These are phyloP conservation scores for Drosophila recens DNA, from an alignment of 2,888 invertebrate genomes.

Conservation along the genomic window DNA sequence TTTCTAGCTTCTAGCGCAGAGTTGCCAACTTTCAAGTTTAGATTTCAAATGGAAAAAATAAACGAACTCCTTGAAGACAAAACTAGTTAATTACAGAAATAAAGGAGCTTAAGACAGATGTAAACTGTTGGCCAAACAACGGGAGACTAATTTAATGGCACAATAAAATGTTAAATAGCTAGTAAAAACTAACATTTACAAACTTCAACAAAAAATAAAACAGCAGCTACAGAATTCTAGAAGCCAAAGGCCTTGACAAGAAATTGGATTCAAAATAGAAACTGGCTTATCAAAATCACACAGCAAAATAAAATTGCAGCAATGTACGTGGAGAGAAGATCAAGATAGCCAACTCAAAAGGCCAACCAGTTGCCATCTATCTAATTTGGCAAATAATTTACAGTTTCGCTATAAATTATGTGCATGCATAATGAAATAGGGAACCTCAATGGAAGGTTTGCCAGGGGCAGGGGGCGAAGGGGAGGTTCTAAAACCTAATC, in stretches of 20 bases:
- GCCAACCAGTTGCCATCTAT: slow-evolving; percentile 53
- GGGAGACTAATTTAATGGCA: slow-evolving; percentile 16
- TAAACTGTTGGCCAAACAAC: slow-evolving; percentile 1
- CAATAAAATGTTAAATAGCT: slow-evolving; percentile 26
- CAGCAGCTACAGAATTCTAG: slow-evolving; percentile 7
- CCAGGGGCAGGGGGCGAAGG: too few relatives aligned
- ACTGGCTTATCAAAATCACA: slow-evolving; percentile 18
- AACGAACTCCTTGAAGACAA: slow-evolving; percentile 1
- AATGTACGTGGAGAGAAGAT: slow-evolving; percentile 14
- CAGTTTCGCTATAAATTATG: slow-evolving; percentile 67
- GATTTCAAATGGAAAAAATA: not conserved
- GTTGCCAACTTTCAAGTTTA: not conserved
- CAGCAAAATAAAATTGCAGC: slow-evolving; percentile 19
- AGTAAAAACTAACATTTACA: slow-evolving; percentile 24
- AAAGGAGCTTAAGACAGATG: slow-evolving; percentile 8
- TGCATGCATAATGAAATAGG: slow-evolving; percentile 60
- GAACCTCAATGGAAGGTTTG: slow-evolving; percentile 18
- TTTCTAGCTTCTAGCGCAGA: slow-evolving; percentile 9
- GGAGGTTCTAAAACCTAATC: slow-evolving; percentile 41
- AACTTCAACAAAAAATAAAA: slow-evolving; percentile 16
- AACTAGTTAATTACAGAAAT: not conserved
- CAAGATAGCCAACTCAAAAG: slow-evolving; percentile 33
- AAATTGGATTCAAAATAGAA: slow-evolving; percentile 31
- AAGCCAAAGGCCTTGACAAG: slow-evolving; percentile 29
- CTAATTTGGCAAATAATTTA: slow-evolving; percentile 65